Evolutionary conservation across 1,140 invertebrate genomes (phyloP), one percentile per base, ranked within the genome.

Genomic region (Antheraea mylitta): DNA sequence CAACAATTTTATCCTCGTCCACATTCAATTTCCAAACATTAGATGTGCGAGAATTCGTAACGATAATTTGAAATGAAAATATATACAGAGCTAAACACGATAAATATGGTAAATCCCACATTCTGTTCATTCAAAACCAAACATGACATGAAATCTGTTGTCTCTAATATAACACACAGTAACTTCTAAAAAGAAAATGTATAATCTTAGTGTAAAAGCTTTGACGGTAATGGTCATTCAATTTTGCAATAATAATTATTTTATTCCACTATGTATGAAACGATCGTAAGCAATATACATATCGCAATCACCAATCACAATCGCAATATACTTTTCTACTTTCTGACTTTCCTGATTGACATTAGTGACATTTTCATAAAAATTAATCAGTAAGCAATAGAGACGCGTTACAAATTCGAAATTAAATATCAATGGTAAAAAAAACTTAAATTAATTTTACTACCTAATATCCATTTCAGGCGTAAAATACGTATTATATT

Each of bases 21-120:
- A 92, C 78, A 84, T 95, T 95, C 67, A 96, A 87, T 91, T 95
- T 95, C 96, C 96, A 96, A 81, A 96, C 92, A 66, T 95, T 95
- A 58, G 95, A 96, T 53, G 95, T 95, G 71, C 95, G 93, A 42
- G 96, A 96, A 88, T 96, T 96, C 73, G 93, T 96, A 71, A 94
- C 93, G 71, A 96, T 93, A 79, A 96, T 94, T 89, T 96, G 94
- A 86, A 96, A 94, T 76, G 92, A 94, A 84, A 94, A 92, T 89
- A 92, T 90, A 81, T 92, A 93, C 80, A 93, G 81, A 82, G 90
- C 82, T 79, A 93, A 92, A 89, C 89, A 92, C 83, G 87, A 92
- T 82, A 93, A 87, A 83, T 92, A 92, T 76, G 90, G 89, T 72
- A 86, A 88, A 73, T 93, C 91, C 79, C 89, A 82, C 92, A 93